A percentile compares a stretch with the other conserved stretches of the same genome.
Evolutionary conservation across 2,888 invertebrate genomes (phyloP).

Genomic region (Thyatira batis): DNA sequence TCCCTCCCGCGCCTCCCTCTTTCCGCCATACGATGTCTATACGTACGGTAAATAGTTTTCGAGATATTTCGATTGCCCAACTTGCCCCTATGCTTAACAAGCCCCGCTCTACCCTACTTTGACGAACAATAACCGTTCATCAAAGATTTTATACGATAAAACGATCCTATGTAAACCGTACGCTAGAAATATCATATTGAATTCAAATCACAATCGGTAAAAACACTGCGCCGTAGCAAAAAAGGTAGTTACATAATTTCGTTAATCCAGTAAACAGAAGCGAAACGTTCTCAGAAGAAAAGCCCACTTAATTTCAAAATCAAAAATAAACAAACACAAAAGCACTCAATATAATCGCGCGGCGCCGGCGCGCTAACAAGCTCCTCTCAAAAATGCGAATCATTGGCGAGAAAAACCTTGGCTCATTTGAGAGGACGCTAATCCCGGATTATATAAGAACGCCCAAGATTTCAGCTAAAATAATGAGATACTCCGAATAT

Average conservation of each 20-base stretch:
- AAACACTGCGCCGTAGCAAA: neutral
- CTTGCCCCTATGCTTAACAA: too few relatives aligned
- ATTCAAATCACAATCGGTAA: neutral
- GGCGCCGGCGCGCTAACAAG: constrained; percentile 10
- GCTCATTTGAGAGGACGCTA: constrained; percentile 15
- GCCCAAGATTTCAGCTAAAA: constrained; percentile 12
- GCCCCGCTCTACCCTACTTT: too few relatives aligned
- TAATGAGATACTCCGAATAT: constrained; percentile 14
- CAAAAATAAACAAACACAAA: constrained; percentile 10
- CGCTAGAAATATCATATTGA: neutral
- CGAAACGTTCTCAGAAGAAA: neutral
- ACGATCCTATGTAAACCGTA: too few relatives aligned
- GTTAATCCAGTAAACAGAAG: neutral
- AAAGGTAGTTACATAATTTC: neutral
- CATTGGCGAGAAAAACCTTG: constrained; percentile 10
- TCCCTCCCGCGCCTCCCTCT: too few relatives aligned
- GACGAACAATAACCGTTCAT: too few relatives aligned
- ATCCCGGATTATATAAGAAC: constrained; percentile 13
- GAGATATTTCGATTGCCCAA: too few relatives aligned
- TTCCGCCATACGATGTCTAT: too few relatives aligned
- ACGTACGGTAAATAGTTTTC: too few relatives aligned
- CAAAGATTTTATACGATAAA: too few relatives aligned
- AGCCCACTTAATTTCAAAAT: constrained; percentile 1
- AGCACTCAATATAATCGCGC: constrained; percentile 7
- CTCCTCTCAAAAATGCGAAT: constrained; percentile 12